Percentiles rank a stretch among this genome's conserved stretches.
Evolutionary conservation across 2,888 invertebrate species (phyloP).

Genomic region (Lasioglossum pauxillum): DNA sequence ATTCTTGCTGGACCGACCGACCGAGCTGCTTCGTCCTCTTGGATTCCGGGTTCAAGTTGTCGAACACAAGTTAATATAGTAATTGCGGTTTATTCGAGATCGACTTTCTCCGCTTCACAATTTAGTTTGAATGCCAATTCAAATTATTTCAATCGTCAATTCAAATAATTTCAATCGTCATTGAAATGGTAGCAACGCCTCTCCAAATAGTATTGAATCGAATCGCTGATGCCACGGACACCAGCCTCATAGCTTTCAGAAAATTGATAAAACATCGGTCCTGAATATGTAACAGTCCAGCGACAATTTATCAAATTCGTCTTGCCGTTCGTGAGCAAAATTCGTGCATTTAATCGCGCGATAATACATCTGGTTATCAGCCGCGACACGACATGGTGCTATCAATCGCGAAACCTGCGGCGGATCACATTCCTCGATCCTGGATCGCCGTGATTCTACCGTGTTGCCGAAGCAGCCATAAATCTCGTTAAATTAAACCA

Average conservation of each 20-base stretch:
- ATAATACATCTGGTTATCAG: not conserved
- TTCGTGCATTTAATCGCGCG: not conserved
- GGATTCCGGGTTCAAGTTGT: not conserved
- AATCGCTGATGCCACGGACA: no score
- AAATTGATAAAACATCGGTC: not conserved
- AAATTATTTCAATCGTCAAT: no score
- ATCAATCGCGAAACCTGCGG: not conserved
- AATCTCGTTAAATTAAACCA: not conserved
- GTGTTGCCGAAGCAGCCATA: not conserved
- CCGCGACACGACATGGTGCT: not conserved
- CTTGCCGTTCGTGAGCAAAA: not conserved
- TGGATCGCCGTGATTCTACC: not conserved
- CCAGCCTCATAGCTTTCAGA: not conserved
- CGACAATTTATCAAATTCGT: not conserved
- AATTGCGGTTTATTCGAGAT: no score
- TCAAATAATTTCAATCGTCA: no score
- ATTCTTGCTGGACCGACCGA: not conserved
- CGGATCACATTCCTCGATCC: not conserved
- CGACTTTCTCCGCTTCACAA: no score
- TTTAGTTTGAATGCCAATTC: no score
- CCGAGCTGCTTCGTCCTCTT: not conserved
- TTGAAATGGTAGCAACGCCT: no score
- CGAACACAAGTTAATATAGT: not conserved
- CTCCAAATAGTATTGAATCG: no score
- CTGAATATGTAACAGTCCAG: not conserved